Conservation (phyloP, 2,888 invertebrate genomes). For the Halictus quadricinctus region DNA sequence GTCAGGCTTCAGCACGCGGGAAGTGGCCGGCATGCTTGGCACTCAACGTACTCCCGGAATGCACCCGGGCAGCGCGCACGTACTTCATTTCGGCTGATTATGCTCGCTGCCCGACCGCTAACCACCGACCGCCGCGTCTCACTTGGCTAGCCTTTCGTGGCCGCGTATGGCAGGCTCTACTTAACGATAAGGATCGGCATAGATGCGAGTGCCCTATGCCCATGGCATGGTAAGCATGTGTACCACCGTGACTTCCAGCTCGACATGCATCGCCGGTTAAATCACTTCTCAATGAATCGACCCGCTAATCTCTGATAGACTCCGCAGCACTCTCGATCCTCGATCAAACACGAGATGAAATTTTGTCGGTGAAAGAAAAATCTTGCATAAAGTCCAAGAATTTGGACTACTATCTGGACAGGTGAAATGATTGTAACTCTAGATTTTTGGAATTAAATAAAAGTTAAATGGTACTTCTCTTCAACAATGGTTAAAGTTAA, state of each 20-base stretch:
- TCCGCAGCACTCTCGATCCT: background rate
- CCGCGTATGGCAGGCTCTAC: slow-evolving; percentile 19
- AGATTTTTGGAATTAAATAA: too few species aligned
- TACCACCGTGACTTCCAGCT: slow-evolving; percentile 26
- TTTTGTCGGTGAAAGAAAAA: too few species aligned
- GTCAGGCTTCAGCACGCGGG: slow-evolving; percentile 5
- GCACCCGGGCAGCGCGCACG: slow-evolving; percentile 70
- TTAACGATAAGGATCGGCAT: slow-evolving; percentile 43
- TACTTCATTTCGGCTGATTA: slow-evolving; percentile 79
- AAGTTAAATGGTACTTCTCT: too few species aligned
- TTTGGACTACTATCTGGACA: too few species aligned
- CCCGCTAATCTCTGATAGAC: slow-evolving; percentile 77
- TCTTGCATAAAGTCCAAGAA: too few species aligned
- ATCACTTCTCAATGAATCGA: slow-evolving; percentile 79
- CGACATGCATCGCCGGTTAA: slow-evolving; percentile 65
- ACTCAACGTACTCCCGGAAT: slow-evolving; percentile 57
- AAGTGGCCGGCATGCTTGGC: slow-evolving; percentile 36
- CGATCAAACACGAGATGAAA: too few species aligned
- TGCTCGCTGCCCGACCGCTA: slow-evolving; percentile 59
- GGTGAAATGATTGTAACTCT: too few species aligned
- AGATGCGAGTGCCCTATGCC: slow-evolving; percentile 16
- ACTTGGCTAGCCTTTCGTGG: slow-evolving; percentile 40
- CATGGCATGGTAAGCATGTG: slow-evolving; percentile 20
- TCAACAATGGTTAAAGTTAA: too few species aligned
- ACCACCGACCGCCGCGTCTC: slow-evolving; percentile 33